Base-by-base conservation (phyloP, 2,888 invertebrate species). In the Melinaea menophilus region DNA sequence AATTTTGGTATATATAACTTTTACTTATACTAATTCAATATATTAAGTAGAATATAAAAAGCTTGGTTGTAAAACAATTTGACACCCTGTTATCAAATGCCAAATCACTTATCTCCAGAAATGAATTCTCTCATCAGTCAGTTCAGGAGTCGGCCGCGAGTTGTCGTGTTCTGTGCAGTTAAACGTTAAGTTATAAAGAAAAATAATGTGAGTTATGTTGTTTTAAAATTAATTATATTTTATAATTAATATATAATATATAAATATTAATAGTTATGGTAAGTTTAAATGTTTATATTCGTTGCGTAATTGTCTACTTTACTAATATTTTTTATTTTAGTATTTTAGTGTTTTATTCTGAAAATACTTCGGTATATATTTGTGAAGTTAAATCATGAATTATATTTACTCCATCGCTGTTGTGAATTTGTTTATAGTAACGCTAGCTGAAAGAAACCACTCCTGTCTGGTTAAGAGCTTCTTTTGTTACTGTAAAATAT, bases 401-500 rank as follows among this genome's bases (percentile, higher is more conserved):
- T 51, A 31, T 31, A 51, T 51, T 31, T 51, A 51, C 31, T 51
- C 31, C 51, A 22, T 31, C 22, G 22, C 31, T 51, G 11, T 51
- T 48, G 5, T 3, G 3, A 51, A 51, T 51, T 51, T 51, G 51
- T 51, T 51, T 51, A 51, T 51, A 31, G 9, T 31, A 51, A 9
- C 51, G 31, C 31, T 51, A 51, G 31, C 22, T 51, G 51, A 51
- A 31, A 51, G 51, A 31, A 51, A 51, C 51, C 51, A 51, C 51
- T 51, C 51, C 31, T 51, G 51, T 31, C 22, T 51, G 3, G 31
- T 51, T 51, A 31, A 51, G n/a, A 51, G 51, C 51, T n/a, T 48
- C 48, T 51, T 51, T 51, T 51, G 22, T 51, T 51, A 51, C 2
- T 51, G 31, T 51, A 51, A 51, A 51, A 51, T 51, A 31, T 51